These are phyloP conservation scores for Drosophila pseudoobscura DNA, from an alignment of 1,140 invertebrate genomes.

Conservation along the genomic window DNA sequence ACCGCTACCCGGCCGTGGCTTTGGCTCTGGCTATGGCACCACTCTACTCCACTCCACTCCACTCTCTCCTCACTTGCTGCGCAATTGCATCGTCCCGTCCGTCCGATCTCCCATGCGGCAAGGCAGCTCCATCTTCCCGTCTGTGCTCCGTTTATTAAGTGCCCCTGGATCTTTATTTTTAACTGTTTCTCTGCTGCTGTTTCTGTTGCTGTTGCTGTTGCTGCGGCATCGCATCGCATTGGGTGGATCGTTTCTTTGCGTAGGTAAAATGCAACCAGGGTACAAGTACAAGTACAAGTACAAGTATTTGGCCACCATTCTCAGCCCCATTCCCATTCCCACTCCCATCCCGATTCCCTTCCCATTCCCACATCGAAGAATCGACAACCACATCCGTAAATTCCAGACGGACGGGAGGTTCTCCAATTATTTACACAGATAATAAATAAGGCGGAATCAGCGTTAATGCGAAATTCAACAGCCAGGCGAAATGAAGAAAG, in stretches of 20 bases:
- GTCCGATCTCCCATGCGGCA: constrained; percentile 8
- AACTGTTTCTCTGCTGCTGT: constrained; percentile 46
- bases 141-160: constrained; percentile 45
- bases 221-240: constrained; percentile 25
- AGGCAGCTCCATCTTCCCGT: constrained; percentile 10
- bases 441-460: constrained; percentile 49
- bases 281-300: background rate
- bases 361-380: constrained; percentile 7
- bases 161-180: constrained; percentile 70
- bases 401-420: constrained; percentile 25
- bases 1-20: constrained; percentile 12
- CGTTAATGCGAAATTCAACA: constrained; percentile 58
- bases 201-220: background rate
- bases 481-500: constrained; percentile 10
- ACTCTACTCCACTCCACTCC: background rate
- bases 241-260: constrained; percentile 62
- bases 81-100: constrained; percentile 56
- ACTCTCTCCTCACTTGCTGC: constrained; percentile 59
- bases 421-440: constrained; percentile 61
- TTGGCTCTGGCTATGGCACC: too few species aligned
- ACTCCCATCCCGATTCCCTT: background rate
- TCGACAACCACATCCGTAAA: constrained; percentile 33
- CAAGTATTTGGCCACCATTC: constrained; percentile 25
- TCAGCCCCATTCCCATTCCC: constrained; percentile 2
- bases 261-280: constrained; percentile 58